Evolutionary conservation across 1,140 invertebrate species (phyloP), one percentile per base, ranked within the genome.

Genomic region (Meloidogyne floridensis): DNA sequence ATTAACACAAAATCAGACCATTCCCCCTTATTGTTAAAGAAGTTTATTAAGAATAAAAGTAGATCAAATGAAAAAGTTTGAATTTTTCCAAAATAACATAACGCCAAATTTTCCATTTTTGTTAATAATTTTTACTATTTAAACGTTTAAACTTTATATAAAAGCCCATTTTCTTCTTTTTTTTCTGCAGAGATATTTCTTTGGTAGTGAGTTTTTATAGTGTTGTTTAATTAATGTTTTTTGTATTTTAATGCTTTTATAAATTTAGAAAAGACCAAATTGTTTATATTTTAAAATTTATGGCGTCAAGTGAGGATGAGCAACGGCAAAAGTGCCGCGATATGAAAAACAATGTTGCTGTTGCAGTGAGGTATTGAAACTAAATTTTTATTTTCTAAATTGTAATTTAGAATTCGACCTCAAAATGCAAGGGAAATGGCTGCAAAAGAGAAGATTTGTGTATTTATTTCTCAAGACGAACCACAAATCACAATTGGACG

Each of bases 401-500:
- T 51, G 43, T 79, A 54, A 81, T 85, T 87, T 71, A 98, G 96
- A 91, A 95, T 98, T 88, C 94, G 96, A 80, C 96, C 96, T 20
- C 95, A 97, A 92, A 94, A 95, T 80, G 93, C 95, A 0, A 93
- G 94, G 20, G 96, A 99, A 91, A 93, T 95, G 84, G 95, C 98
- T 69, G 96, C 98, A 88, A 95, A 95, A 93, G 98, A 95, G 91
- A 93, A 95, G 80, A 93, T 96, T 72, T 98, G 96, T 90, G 97
- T 96, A 0, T 95, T 97, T 7, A 94, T 95, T 11, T 93, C 94
- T 86, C 73, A 86, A 82, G 18, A 84, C 83, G 72, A 91, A 90
- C 94, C 96, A 0, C 95, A 98, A 90, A 93, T 98, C n/a, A 92
- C 96, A 1, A 92, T 99, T 8, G 96, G 96, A 72, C 94, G 94